Percentiles rank a stretch among this genome's conserved stretches.
phyloP scores from a whole-genome alignment of 2,888 invertebrate genomes.

The Drosophila multiciliata region DNA sequence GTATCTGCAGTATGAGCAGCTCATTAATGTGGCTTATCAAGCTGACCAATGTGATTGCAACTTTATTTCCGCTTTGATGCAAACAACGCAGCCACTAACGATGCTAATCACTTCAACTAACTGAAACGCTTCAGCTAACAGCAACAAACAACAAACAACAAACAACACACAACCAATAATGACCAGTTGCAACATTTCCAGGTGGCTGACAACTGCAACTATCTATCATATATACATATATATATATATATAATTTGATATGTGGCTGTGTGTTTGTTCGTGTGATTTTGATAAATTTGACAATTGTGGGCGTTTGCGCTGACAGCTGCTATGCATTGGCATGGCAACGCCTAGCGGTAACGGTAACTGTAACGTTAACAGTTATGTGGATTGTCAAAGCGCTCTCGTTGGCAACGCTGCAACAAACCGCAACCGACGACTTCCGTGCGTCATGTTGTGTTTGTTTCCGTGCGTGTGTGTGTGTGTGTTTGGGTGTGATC shows the following conservation, averaged over 20 bases:
- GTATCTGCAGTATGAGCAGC: neutral
- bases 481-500: slow-evolving; percentile 19
- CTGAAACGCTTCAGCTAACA: slow-evolving; percentile 73
- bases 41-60: slow-evolving; percentile 63
- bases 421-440: slow-evolving; percentile 75
- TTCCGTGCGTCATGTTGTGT: slow-evolving; percentile 78
- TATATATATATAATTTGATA: slow-evolving; percentile 13
- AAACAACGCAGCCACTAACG: slow-evolving; percentile 78
- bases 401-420: slow-evolving; percentile 56
- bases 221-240: slow-evolving; percentile 31
- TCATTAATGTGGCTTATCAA: slow-evolving; percentile 51
- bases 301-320: slow-evolving; percentile 83
- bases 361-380: slow-evolving; percentile 34
- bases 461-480: slow-evolving; percentile 46
- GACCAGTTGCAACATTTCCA: slow-evolving; percentile 64
- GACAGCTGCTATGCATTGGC: slow-evolving; percentile 72
- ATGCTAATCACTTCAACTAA: slow-evolving; percentile 79
- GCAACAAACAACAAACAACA: slow-evolving; percentile 36
- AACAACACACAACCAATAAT: slow-evolving; percentile 39
- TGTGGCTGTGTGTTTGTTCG: slow-evolving; percentile 57
- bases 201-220: slow-evolving; percentile 64
- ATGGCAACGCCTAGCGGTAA: slow-evolving; percentile 51
- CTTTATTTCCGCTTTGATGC: slow-evolving; percentile 73
- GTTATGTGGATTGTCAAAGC: slow-evolving; percentile 30
- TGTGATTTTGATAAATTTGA: slow-evolving; percentile 84